Evolutionary conservation across 2,113 vertebrate genomes (phyloP).

Genomic region (Pyrgilauda ruficollis): DNA sequence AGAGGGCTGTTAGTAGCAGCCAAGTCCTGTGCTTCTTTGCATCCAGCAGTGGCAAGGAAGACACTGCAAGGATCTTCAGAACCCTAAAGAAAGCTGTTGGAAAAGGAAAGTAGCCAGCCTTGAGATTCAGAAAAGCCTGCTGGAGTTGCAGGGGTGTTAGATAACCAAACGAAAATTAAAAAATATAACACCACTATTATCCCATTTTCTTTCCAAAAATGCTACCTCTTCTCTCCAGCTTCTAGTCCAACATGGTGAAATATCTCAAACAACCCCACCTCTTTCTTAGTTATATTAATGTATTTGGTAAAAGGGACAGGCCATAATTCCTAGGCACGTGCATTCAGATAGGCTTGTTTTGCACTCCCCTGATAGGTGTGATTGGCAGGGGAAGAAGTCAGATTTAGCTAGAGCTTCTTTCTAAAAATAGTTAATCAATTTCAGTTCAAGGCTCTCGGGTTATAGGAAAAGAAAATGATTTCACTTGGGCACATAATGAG

Average conservation of each 20-base stretch:
- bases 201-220: background rate
- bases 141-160: background rate
- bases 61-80: slow-evolving; percentile 25
- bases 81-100: slow-evolving; percentile 29
- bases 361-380: background rate
- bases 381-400: background rate
- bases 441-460: slow-evolving; percentile 5
- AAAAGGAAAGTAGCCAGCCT: background rate
- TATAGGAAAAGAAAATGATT: background rate
- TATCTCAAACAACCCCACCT: background rate
- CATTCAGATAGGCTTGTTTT: background rate
- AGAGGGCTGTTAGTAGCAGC: background rate
- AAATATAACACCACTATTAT: background rate
- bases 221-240: background rate
- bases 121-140: background rate
- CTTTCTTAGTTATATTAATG: background rate
- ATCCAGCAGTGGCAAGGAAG: background rate
- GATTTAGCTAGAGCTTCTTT: slow-evolving; percentile 29
- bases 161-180: background rate
- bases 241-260: background rate
- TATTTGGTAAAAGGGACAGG: background rate
- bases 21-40: background rate
- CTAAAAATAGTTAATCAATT: slow-evolving; percentile 54
- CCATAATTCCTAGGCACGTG: background rate
- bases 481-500: background rate